Base-by-base conservation (phyloP, 92 coral and sea anemone species). In the Diadumene lineata region DNA sequence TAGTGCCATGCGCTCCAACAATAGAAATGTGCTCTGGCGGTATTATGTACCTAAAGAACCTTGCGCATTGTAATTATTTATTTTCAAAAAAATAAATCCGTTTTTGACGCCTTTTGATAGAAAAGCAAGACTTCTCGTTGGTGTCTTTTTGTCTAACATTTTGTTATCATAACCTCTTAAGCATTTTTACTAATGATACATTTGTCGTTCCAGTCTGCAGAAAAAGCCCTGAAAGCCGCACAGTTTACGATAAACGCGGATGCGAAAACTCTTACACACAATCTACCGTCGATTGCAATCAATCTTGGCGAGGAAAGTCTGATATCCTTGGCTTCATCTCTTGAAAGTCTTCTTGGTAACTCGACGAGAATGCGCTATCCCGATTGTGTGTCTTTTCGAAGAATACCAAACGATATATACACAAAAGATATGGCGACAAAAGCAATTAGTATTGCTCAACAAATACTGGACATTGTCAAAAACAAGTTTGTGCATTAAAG, bases 341-440 rank as follows among this genome's bases (percentile, higher is more conserved):
- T 89, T 11, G 88, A 89, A 64, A 1, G 31, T 18, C 57, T 7
- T 1, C 34, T 89, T 27, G 88, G 85, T 15, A 76, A 77, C 64
- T 81, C 94, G n/a, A 62, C 89, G 25, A 85, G 94, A 67, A 89
- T 89, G 94, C 94, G 94, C 69, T 89, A 89, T 66, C 94, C 94
- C 1, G 94, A 89, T 73, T 77, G 70, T 50, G 60, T 82, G 66
- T 17, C 71, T 26, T 85, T 31, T 64, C 94, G 90, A 43, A 60
- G 55, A 31, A 85, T 89, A 57, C 94, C 94, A n/a, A 79, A 79
- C 72, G 90, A 85, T 64, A 85, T 74, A 32, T 89, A 89, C 80
- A 51, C 81, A 0, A 32, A 17, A 10, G 34, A 64, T 27, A 75
- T 31, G 69, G 85, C 88, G 0, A 34, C 0, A 16, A 8, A 31